Base-by-base conservation (phyloP, 2,113 vertebrate species). In the Sceloporus undulatus region DNA sequence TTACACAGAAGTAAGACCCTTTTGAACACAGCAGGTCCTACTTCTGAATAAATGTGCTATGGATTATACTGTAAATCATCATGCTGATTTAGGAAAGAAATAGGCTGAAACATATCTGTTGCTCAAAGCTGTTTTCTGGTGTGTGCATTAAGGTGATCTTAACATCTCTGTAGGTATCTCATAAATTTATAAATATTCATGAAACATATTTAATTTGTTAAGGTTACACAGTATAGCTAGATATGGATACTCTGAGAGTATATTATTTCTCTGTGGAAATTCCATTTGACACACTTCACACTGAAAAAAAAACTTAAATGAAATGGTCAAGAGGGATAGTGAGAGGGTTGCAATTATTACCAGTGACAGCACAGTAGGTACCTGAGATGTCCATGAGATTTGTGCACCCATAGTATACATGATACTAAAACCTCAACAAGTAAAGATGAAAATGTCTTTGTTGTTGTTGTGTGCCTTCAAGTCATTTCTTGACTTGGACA, bases 261-360 rank as follows among this genome's bases (percentile, higher is more conserved):
- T 68, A 27, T 80, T 80, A 80, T 59, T 59, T 9, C 56, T 59
- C n/a, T 59, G 7, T 80, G 79, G n/a, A 80, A 80, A 80, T 59
- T 34, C 54, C 79, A 62, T 62, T 29, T 80, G 52, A 34, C 79
- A 62, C 29, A 62, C 9, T 21, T 80, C 29, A 79, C 27, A 59
- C 34, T 34, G n/a, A n/a, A 34, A 34, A 19, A 13, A 65, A 65
- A 13, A 18, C 2, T 71, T 10, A 71, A 71, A 25, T 16, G 59
- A 42, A 82, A 82, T 73, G 71, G 14, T 73, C 62, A 82, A 42
- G 40, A 82, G 40, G 38, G 59, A 68, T 27, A 66, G 29, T 23
- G 79, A 38, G 38, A 65, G 34, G 23, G 34, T 25, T 66, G 40
- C 68, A 82, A 25, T 82, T 25, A 66, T 42, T 40, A 68, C 38